Conservation (phyloP, 1,140 invertebrate genomes). For the Magallana ariakensis region DNA sequence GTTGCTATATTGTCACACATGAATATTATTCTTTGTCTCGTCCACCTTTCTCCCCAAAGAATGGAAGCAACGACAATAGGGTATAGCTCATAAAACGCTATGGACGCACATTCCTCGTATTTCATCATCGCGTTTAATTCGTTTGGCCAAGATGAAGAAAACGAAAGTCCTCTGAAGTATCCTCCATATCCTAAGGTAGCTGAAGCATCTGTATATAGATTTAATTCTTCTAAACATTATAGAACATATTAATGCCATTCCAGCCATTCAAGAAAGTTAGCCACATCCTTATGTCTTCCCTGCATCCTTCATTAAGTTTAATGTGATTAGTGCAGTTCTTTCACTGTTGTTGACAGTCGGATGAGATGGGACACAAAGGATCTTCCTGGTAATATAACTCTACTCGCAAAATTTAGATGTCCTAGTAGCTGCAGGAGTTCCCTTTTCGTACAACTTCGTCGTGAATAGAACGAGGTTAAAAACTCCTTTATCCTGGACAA, state of each 20-base stretch:
- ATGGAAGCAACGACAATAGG: slow-evolving; percentile 51
- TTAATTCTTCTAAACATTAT: neutral
- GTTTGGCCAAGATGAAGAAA: slow-evolving; percentile 14
- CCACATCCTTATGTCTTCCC: slow-evolving; percentile 45
- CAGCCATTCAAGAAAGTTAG: slow-evolving; percentile 33
- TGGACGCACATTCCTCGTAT: neutral
- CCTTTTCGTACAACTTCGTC: slow-evolving; percentile 42
- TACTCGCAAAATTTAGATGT: slow-evolving; percentile 47
- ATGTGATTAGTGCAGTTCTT: slow-evolving; percentile 42
- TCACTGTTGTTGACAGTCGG: neutral
- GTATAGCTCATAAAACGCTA: slow-evolving; percentile 49
- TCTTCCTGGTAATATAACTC: slow-evolving; percentile 39
- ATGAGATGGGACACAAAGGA: slow-evolving; percentile 49
- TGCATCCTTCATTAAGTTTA: slow-evolving; percentile 29
- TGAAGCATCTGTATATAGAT: slow-evolving; percentile 12
- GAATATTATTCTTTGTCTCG: slow-evolving; percentile 40
- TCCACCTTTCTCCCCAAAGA: slow-evolving; percentile 54
- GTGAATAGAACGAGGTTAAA: neutral
- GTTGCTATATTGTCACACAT: slow-evolving; percentile 53
- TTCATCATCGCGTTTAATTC: neutral
- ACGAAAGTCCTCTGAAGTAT: slow-evolving; percentile 43
- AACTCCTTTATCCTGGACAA: slow-evolving; percentile 21
- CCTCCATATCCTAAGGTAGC: slow-evolving; percentile 45
- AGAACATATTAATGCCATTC: slow-evolving; percentile 41
- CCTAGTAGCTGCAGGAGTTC: slow-evolving; percentile 46